Evolutionary conservation across 1,140 invertebrate genomes (phyloP).

Genomic region (Coelopa frigida): DNA sequence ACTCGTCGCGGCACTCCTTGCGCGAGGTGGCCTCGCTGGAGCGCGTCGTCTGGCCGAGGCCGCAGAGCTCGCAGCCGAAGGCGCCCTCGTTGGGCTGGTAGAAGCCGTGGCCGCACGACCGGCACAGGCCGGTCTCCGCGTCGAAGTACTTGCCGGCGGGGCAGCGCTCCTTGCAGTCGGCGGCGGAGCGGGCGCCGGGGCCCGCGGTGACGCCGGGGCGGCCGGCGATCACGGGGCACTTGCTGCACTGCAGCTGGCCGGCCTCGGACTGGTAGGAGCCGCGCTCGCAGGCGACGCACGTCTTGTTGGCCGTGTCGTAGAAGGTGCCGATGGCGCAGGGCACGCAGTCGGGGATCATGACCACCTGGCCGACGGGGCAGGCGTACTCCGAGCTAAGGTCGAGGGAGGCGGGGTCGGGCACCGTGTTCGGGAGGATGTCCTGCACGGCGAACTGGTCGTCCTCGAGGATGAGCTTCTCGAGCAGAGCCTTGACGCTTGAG

Average conservation of each 20-base stretch:
- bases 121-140: conserved; percentile 72
- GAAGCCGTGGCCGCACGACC: conserved; percentile 88
- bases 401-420: conserved; percentile 85
- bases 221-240: conserved; percentile 81
- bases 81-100: conserved; percentile 87
- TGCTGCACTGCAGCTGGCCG: conserved; percentile 79
- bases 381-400: conserved; percentile 82
- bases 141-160: conserved; percentile 89
- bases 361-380: conserved; percentile 86
- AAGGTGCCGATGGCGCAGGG: conserved; percentile 90
- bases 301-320: conserved; percentile 66
- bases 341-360: conserved; percentile 86
- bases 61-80: conserved; percentile 83
- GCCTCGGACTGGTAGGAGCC: conserved; percentile 92
- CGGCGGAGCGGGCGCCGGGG: conserved; percentile 74
- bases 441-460: conserved; percentile 88
- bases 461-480: conserved; percentile 83
- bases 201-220: conserved; percentile 79
- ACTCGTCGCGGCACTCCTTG: conserved; percentile 85
- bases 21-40: conserved; percentile 83
- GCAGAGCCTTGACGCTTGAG: conserved; percentile 69
- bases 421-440: conserved; percentile 88
- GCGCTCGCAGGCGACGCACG: conserved; percentile 75
- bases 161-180: conserved; percentile 89
- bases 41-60: conserved; percentile 86